These are phyloP conservation scores for Galeruca laticollis DNA, from an alignment of 2,888 invertebrate genomes.

Conservation along the genomic window DNA sequence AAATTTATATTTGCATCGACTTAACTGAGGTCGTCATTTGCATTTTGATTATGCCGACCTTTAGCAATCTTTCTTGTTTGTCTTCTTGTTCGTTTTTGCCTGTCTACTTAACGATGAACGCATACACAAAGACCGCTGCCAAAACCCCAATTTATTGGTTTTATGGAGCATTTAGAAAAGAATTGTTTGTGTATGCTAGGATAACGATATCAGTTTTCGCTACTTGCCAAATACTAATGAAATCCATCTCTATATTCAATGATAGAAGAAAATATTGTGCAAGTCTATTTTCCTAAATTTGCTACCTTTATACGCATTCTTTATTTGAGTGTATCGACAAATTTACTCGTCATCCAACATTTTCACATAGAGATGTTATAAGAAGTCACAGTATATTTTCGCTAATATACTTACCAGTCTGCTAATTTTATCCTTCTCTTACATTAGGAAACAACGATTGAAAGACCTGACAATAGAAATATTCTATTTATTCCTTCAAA, in stretches of 20 bases:
- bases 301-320: too few species aligned
- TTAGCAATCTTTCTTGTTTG: conserved; percentile 54
- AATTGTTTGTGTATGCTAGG: background rate
- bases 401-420: too few species aligned
- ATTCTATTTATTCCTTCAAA: too few species aligned
- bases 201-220: background rate
- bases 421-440: too few species aligned
- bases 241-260: background rate
- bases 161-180: conserved; percentile 14
- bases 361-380: too few species aligned
- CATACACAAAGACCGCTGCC: conserved; percentile 40
- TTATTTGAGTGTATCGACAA: too few species aligned
- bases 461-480: too few species aligned
- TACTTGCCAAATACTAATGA: background rate
- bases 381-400: too few species aligned
- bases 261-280: background rate
- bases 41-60: conserved; percentile 56
- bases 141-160: conserved; percentile 39
- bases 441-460: too few species aligned
- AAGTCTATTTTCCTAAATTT: too few species aligned
- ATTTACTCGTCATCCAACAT: too few species aligned
- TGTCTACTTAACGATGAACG: conserved; percentile 57
- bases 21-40: conserved; percentile 57
- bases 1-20: conserved; percentile 56
- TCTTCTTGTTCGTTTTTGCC: conserved; percentile 56